Percentiles rank a stretch among this genome's conserved stretches.
These are phyloP conservation scores for Deroptyus accipitrinus DNA, from an alignment of 2,113 vertebrate species.

Conservation along the genomic window DNA sequence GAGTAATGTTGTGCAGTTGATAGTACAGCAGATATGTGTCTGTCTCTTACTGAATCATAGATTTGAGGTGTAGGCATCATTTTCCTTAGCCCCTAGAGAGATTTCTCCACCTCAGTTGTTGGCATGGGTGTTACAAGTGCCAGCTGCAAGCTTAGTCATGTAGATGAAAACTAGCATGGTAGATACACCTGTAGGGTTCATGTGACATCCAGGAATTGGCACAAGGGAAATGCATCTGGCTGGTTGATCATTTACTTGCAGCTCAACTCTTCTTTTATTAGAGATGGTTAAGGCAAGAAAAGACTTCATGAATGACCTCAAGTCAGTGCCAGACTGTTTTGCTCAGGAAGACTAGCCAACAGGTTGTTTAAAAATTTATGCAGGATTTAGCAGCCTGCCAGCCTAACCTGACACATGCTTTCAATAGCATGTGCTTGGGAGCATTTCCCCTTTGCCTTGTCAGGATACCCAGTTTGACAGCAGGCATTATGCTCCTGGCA, in stretches of 20 bases:
- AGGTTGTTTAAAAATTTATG: neutral
- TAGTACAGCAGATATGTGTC: neutral
- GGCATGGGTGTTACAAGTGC: neutral
- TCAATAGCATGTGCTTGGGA: neutral
- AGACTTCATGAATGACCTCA: neutral
- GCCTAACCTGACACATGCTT: neutral
- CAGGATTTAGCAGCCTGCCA: neutral
- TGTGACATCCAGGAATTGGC: neutral
- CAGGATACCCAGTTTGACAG: neutral
- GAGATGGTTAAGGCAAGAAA: neutral
- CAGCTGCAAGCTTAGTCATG: neutral
- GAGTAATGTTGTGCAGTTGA: neutral
- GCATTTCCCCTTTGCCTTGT: neutral
- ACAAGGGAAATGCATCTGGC: neutral
- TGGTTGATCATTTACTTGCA: neutral
- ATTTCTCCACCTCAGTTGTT: neutral
- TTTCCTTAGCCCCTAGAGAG: neutral
- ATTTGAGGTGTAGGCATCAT: neutral
- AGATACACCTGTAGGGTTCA: rapidly evolving
- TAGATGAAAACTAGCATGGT: neutral
- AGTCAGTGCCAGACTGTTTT: neutral
- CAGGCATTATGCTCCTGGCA: neutral
- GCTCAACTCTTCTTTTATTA: neutral
- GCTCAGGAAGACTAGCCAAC: neutral
- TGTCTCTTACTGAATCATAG: neutral